These are phyloP conservation scores for Ranitomeya imitator DNA, from an alignment of 2,113 vertebrate genomes.

Conservation along the genomic window DNA sequence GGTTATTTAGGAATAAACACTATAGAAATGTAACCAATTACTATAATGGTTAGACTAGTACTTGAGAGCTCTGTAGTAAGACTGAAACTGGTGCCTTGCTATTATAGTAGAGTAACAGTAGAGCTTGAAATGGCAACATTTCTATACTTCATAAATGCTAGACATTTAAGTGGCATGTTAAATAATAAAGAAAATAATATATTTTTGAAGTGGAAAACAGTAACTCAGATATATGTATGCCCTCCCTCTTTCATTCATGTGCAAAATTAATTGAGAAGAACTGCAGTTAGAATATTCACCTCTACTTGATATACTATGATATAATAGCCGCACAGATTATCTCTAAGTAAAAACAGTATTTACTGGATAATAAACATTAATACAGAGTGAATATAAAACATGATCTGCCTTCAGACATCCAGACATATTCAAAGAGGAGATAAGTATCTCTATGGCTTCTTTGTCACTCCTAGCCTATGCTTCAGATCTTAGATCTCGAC, in stretches of 20 bases:
- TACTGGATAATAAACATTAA: slow-evolving; percentile 41
- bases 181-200: no score
- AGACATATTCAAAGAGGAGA: slow-evolving; percentile 68
- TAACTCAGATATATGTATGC: not conserved
- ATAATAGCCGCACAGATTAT: slow-evolving; percentile 2
- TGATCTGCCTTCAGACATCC: slow-evolving; percentile 61
- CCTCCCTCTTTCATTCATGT: not conserved
- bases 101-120: no score
- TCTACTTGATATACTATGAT: not conserved
- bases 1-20: no score
- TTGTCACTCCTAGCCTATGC: slow-evolving; percentile 65
- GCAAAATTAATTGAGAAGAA: not conserved
- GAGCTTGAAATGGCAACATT: no score
- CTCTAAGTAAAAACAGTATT: slow-evolving; percentile 9
- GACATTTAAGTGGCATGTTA: no score
- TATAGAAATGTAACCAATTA: no score
- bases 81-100: not conserved
- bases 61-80: no score
- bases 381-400: slow-evolving; percentile 14
- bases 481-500: slow-evolving; percentile 67
- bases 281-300: not conserved
- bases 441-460: slow-evolving; percentile 64
- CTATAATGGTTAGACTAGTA: no score
- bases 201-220: not conserved
- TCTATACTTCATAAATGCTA: no score